Conservation (phyloP, 2,113 vertebrate species). For the Sorex araneus region DNA sequence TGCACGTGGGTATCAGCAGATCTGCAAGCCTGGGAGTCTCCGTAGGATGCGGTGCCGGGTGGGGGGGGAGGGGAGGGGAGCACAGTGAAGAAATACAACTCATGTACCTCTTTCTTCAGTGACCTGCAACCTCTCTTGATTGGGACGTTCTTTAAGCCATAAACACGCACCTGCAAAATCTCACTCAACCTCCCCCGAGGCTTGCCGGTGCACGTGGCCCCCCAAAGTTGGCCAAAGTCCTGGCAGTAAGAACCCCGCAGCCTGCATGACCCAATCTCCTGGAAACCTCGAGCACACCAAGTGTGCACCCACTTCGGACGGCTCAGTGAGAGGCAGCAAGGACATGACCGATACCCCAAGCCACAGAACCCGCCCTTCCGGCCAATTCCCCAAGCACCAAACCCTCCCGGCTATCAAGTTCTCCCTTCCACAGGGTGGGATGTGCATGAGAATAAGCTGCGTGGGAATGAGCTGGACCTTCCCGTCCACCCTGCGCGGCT, state of each 20-base stretch:
- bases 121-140: neutral
- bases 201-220: neutral
- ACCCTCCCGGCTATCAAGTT: too few species aligned
- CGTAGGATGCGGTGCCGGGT: neutral
- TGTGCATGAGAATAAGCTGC: too few species aligned
- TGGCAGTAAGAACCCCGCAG: neutral
- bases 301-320: too few species aligned
- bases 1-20: accelerated
- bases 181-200: neutral
- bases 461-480: too few species aligned
- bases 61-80: neutral
- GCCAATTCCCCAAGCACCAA: too few species aligned
- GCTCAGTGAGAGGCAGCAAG: too few species aligned
- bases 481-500: too few species aligned
- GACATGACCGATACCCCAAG: too few species aligned
- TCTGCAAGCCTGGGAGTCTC: neutral
- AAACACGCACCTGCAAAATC: neutral
- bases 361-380: too few species aligned
- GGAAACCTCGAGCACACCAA: too few species aligned
- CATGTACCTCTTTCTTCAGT: neutral
- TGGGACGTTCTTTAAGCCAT: neutral
- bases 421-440: too few species aligned
- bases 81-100: neutral
- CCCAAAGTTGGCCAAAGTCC: neutral
- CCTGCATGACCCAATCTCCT: too few species aligned